These are phyloP conservation scores for Nymphalis polychloros DNA, from an alignment of 2,888 invertebrate species.

Conservation along the genomic window DNA sequence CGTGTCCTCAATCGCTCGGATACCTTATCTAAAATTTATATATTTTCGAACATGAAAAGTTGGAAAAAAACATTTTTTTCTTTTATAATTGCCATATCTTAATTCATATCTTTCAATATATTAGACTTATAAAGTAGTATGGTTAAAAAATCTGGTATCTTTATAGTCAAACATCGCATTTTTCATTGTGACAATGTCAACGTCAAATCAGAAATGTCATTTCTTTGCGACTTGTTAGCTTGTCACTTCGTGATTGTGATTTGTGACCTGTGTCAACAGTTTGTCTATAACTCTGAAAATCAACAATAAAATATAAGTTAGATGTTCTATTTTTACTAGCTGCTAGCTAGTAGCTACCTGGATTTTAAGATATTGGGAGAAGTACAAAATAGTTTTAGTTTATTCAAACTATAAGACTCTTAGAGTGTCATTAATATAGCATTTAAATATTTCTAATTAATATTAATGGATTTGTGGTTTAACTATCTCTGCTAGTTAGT, in stretches of 20 bases:
- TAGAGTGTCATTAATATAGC: neutral
- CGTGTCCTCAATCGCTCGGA: constrained; percentile 43
- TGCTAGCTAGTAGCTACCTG: constrained; percentile 11
- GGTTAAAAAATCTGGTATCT: no score
- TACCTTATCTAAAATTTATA: constrained; percentile 25
- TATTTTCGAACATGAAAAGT: neutral
- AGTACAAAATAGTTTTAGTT: neutral
- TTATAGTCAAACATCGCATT: no score
- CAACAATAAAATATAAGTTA: constrained; percentile 17
- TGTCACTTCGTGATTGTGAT: constrained; percentile 3
- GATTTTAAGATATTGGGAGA: neutral
- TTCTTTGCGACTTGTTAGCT: neutral
- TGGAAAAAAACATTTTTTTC: neutral
- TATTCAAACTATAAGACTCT: neutral
- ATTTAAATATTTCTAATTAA: neutral
- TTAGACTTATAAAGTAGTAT: no score
- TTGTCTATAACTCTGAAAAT: neutral
- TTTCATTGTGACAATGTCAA: neutral
- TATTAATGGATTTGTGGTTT: constrained; percentile 35
- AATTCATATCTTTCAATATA: no score
- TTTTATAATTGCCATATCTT: no score
- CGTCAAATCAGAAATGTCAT: constrained; percentile 1
- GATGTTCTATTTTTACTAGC: constrained; percentile 28
- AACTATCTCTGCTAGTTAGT: constrained; percentile 41
- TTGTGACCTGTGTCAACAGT: constrained; percentile 3